These are phyloP conservation scores for Peromyscus melanophrys DNA, from an alignment of 2,797 vertebrate species.

Conservation along the genomic window DNA sequence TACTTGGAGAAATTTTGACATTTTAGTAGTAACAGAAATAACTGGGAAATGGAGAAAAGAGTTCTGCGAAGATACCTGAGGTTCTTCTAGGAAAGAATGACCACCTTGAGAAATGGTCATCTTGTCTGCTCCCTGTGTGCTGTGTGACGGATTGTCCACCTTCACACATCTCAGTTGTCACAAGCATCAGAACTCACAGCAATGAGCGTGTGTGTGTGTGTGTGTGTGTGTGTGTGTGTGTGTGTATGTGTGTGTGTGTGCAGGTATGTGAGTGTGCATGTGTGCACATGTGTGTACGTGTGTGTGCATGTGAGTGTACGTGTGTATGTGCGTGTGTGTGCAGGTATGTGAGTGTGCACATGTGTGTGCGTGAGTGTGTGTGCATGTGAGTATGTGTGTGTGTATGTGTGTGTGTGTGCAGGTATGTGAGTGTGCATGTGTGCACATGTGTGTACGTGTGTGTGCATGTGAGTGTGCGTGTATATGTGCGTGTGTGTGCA, in stretches of 20 bases:
- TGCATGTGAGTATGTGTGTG: too few relatives aligned
- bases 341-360: too few relatives aligned
- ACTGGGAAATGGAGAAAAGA: not conserved
- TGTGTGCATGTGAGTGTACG: not conserved
- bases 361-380: not conserved
- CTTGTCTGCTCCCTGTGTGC: not conserved
- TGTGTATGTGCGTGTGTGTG: too few relatives aligned
- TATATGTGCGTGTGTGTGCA: not conserved
- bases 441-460: not conserved
- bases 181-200: not conserved
- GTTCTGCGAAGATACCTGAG: not conserved
- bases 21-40: not conserved
- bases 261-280: not conserved
- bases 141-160: not conserved
- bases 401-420: not conserved
- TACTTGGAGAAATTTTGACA: not conserved
- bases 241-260: not conserved
- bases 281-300: not conserved
- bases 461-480: not conserved
- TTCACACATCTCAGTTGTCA: not conserved
- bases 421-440: not conserved
- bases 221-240: not conserved
- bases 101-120: accelerated
- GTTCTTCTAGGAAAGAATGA: not conserved
- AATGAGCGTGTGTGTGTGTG: not conserved